phyloP scores from a whole-genome alignment of 1,140 invertebrate species.

The Hestina assimilis region DNA sequence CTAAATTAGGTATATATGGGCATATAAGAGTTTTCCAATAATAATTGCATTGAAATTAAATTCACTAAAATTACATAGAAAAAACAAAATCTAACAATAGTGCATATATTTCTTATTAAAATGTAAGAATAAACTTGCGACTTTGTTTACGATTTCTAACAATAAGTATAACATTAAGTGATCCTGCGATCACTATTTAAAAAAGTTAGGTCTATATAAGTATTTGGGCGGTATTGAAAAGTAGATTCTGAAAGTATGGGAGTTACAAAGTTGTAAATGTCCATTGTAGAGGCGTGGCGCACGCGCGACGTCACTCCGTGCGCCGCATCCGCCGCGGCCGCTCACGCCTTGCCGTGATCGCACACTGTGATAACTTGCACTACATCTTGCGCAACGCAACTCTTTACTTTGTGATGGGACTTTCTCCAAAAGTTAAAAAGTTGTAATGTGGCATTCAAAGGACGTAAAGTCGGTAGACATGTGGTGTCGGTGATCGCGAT shows the following conservation, averaged over 20 bases:
- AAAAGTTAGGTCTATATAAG: not conserved
- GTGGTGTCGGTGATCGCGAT: slow-evolving; percentile 50
- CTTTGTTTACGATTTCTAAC: too few species aligned
- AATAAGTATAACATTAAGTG: too few species aligned
- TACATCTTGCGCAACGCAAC: slow-evolving; percentile 15
- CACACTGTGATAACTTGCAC: slow-evolving; percentile 41
- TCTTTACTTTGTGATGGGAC: slow-evolving; percentile 19
- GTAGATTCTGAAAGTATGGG: slow-evolving; percentile 22
- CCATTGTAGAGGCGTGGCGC: slow-evolving; percentile 49
- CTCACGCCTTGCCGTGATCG: slow-evolving; percentile 42
- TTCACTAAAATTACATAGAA: too few species aligned
- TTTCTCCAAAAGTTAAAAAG: slow-evolving; percentile 8
- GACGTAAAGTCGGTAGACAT: slow-evolving; percentile 9
- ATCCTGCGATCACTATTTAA: not conserved
- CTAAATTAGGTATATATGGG: too few species aligned
- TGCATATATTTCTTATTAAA: too few species aligned
- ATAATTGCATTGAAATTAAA: too few species aligned
- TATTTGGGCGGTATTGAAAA: slow-evolving; percentile 26
- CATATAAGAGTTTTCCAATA: too few species aligned
- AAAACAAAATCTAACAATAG: too few species aligned
- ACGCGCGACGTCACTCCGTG: slow-evolving; percentile 69
- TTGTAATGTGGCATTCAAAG: slow-evolving; percentile 8
- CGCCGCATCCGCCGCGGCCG: slow-evolving; percentile 52
- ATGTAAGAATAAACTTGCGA: too few species aligned
- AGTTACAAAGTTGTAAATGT: slow-evolving; percentile 32